Percentiles rank a stretch among this genome's conserved stretches.
phyloP scores from a whole-genome alignment of 64 coral and sea anemone species.

The Porites lutea region DNA sequence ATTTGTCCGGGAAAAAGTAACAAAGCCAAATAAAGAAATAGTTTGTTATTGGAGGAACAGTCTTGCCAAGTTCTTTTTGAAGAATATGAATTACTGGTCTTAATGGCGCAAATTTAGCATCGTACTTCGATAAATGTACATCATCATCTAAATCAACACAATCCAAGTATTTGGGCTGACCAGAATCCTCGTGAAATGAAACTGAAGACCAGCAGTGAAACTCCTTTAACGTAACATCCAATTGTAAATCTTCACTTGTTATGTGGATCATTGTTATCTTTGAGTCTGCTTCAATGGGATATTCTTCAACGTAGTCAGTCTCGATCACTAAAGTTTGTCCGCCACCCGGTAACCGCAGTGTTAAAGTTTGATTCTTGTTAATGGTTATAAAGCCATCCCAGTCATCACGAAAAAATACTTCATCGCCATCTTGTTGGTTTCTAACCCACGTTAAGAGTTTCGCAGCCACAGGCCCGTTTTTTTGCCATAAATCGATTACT shows the following conservation, averaged over 20 bases:
- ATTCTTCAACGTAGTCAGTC: constrained; percentile 57
- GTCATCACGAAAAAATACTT: constrained; percentile 31
- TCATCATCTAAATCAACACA: not conserved
- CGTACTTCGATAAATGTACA: not conserved
- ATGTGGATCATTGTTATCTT: constrained; percentile 46
- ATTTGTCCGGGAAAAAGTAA: constrained; percentile 45
- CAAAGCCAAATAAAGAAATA: constrained; percentile 78
- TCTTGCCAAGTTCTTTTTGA: constrained; percentile 75
- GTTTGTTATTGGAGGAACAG: constrained; percentile 31
- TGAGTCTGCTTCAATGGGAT: constrained; percentile 31
- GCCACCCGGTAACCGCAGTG: constrained; percentile 41
- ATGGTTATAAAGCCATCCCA: not conserved
- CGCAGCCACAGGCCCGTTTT: constrained; percentile 46
- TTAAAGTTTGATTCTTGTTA: not conserved
- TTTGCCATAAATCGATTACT: constrained; percentile 2
- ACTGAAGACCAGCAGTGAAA: not conserved
- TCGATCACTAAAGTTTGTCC: constrained; percentile 36
- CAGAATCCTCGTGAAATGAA: not conserved
- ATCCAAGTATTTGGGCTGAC: constrained; percentile 31
- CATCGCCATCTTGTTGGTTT: not conserved
- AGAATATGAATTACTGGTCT: constrained; percentile 67
- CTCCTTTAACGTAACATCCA: constrained; percentile 18
- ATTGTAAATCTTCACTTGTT: constrained; percentile 51
- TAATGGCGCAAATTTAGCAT: constrained; percentile 6
- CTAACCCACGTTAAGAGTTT: constrained; percentile 43